These are phyloP conservation scores for Metalampra italica DNA, from an alignment of 2,888 invertebrate genomes.

Conservation along the genomic window DNA sequence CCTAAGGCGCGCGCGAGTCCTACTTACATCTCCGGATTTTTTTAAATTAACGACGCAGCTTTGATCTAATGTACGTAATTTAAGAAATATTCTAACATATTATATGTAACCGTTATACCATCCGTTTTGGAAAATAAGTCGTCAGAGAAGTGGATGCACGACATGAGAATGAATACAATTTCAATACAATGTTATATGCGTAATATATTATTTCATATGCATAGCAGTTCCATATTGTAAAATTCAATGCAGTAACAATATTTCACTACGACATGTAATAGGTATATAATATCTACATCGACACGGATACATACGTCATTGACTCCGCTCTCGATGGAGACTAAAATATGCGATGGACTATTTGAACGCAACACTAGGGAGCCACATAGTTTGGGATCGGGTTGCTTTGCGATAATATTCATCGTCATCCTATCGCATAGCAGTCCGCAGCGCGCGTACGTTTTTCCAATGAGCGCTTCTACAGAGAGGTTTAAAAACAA, in stretches of 20 bases:
- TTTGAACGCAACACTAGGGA: slow-evolving; percentile 34
- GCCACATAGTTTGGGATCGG: slow-evolving; percentile 34
- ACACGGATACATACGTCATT: neutral
- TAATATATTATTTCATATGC: too few relatives aligned
- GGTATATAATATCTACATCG: neutral
- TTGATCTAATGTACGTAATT: too few relatives aligned
- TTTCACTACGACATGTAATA: slow-evolving; percentile 18
- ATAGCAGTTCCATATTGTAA: slow-evolving; percentile 1
- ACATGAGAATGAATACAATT: neutral
- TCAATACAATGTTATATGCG: neutral
- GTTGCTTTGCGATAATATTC: slow-evolving; percentile 34
- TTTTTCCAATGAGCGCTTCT: too few relatives aligned
- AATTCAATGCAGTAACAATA: slow-evolving; percentile 26
- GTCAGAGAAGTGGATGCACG: too few relatives aligned
- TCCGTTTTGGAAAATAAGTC: too few relatives aligned
- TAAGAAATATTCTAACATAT: too few relatives aligned
- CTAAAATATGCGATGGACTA: slow-evolving; percentile 38
- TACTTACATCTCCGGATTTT: too few relatives aligned
- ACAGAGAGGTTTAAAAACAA: neutral
- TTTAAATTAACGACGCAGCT: too few relatives aligned
- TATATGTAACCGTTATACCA: too few relatives aligned
- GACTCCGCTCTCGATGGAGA: slow-evolving; percentile 25
- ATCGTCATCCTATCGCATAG: slow-evolving; percentile 39
- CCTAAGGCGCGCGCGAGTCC: too few relatives aligned
- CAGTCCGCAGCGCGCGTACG: too few relatives aligned